A percentile compares a stretch with the other conserved stretches of the same genome.
These are phyloP conservation scores for Craterocephalus amniculus DNA, from an alignment of 2,797 vertebrate species.

Conservation along the genomic window DNA sequence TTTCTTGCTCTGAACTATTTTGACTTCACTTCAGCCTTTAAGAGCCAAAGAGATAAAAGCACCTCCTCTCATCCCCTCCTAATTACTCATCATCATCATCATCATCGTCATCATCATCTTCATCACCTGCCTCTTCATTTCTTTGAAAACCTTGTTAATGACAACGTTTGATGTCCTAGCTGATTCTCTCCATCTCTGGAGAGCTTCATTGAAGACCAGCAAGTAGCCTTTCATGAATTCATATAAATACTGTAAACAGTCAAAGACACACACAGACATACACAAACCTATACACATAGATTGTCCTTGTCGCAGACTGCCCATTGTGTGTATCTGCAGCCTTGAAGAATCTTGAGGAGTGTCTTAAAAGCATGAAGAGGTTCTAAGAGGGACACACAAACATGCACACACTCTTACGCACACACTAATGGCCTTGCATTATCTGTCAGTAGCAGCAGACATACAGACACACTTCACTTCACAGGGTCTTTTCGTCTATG, in stretches of 20 bases:
- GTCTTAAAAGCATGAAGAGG: slow-evolving; percentile 85
- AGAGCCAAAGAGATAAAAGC: slow-evolving; percentile 67
- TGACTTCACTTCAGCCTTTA: slow-evolving; percentile 44
- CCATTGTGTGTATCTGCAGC: slow-evolving; percentile 75
- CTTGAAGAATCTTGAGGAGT: slow-evolving; percentile 82
- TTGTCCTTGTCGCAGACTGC: slow-evolving; percentile 51
- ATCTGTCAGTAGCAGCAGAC: slow-evolving; percentile 48
- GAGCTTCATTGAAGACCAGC: slow-evolving; percentile 85
- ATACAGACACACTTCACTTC: slow-evolving; percentile 55
- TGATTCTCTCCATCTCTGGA: slow-evolving; percentile 80
- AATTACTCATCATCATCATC: slow-evolving; percentile 70
- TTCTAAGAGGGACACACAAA: slow-evolving; percentile 72
- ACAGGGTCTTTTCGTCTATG: slow-evolving; percentile 51
- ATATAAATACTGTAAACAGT: slow-evolving; percentile 58
- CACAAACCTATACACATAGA: slow-evolving; percentile 15
- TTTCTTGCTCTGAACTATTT: slow-evolving; percentile 41
- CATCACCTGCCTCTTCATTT: slow-evolving; percentile 69
- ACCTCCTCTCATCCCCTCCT: slow-evolving; percentile 67
- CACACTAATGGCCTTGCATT: slow-evolving; percentile 79
- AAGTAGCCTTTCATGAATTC: slow-evolving; percentile 69
- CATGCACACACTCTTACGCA: slow-evolving; percentile 61
- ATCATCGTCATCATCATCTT: slow-evolving; percentile 70
- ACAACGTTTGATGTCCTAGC: slow-evolving; percentile 78
- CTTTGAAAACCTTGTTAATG: slow-evolving; percentile 80
- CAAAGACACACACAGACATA: slow-evolving; percentile 29